phyloP scores from a whole-genome alignment of 64 coral and sea anemone genomes.

The Cladopsammia gracilis region DNA sequence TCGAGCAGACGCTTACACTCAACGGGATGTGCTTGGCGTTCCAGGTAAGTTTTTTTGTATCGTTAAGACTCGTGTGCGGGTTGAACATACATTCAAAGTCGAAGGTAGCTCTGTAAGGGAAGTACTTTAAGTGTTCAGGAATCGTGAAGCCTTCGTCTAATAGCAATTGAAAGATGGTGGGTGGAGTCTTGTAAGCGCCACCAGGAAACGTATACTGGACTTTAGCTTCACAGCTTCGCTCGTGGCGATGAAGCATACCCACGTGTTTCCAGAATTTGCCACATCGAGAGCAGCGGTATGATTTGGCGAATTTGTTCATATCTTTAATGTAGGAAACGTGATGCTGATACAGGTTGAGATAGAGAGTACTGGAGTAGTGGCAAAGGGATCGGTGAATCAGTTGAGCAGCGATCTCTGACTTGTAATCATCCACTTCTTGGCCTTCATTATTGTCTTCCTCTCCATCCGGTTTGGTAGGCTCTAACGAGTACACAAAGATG shows the following conservation, averaged over 20 bases:
- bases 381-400: no score
- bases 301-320: no score
- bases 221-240: no score
- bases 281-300: no score
- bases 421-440: no score
- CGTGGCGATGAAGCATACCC: no score
- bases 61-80: neutral
- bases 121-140: conserved; percentile 20
- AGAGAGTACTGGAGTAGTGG: no score
- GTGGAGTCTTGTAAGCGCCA: conserved; percentile 19
- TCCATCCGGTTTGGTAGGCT: neutral
- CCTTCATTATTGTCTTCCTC: no score
- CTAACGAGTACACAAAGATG: neutral
- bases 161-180: conserved; percentile 15
- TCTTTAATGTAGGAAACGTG: no score
- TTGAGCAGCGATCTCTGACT: no score
- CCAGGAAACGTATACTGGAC: neutral
- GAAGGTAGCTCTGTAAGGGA: conserved; percentile 32
- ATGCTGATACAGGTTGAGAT: no score
- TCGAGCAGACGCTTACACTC: conserved; percentile 12
- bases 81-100: conserved; percentile 43
- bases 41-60: neutral
- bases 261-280: no score
- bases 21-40: conserved; percentile 29
- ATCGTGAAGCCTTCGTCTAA: conserved; percentile 34